A percentile compares a stretch with the other conserved stretches of the same genome.
Evolutionary conservation across 2,797 vertebrate species (phyloP).

Genomic region (Gallirallus australis): DNA sequence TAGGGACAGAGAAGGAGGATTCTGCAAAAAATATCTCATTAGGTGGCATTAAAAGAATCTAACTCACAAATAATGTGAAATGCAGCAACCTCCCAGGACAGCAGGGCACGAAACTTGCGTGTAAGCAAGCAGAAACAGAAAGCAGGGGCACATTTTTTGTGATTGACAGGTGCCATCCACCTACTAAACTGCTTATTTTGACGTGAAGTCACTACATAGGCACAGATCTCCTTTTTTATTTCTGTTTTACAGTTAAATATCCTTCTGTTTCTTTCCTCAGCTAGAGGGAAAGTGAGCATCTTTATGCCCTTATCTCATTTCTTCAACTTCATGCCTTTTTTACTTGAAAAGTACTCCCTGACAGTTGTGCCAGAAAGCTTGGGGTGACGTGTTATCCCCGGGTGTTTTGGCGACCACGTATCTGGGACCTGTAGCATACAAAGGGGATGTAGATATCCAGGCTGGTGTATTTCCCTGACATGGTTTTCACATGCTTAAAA

Average conservation of each 20-base stretch:
- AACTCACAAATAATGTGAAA: background rate
- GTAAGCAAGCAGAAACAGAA: background rate
- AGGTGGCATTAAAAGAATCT: background rate
- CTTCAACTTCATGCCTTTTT: background rate
- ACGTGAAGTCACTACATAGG: background rate
- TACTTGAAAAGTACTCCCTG: background rate
- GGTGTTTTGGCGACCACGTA: rapidly evolving
- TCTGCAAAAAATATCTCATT: background rate
- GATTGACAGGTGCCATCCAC: background rate
- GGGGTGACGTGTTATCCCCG: rapidly evolving
- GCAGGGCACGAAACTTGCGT: background rate
- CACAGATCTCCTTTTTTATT: background rate
- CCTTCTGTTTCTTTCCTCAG: background rate
- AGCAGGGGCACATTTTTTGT: background rate
- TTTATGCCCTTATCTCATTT: background rate
- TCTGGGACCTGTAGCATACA: background rate
- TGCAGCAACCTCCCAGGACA: background rate
- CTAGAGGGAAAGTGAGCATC: background rate
- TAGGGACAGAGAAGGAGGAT: background rate
- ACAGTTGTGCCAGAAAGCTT: background rate
- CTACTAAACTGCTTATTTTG: background rate
- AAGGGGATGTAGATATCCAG: background rate
- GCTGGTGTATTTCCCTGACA: background rate
- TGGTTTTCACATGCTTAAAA: background rate
- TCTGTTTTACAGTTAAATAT: background rate